Evolutionary conservation across 2,797 vertebrate genomes (phyloP), one percentile per base, ranked within the genome.

Genomic region (Acanthurus lineatus): DNA sequence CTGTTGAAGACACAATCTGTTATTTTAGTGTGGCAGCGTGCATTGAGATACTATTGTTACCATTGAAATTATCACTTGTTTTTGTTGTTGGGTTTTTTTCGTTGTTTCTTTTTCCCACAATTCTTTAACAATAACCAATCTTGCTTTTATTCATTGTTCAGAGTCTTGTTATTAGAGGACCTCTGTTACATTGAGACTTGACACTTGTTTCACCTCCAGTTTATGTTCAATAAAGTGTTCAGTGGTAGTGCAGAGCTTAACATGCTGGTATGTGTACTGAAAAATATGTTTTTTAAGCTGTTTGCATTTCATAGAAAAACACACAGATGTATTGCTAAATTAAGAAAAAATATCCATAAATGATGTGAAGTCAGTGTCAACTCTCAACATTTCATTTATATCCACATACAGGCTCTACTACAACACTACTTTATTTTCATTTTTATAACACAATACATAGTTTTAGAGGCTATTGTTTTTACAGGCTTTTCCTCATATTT

Each of bases 1-100:
- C 16, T 71, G 81, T 52, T 72, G 35, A 67, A 80, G 45, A 77
- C 32, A 59, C 47, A 81, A 62, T 67, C 49, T 84, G 28, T 80
- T 74, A 77, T 69, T 73, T 86, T 52, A 77, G 7, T 32, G 52
- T 62, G 47, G 15, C 49, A 65, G 20, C 62, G 53, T 8, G 0
- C 9, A 72, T 10, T 69, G 8, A 64, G 74, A 82, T 69, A 70
- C 22, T 28, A 38, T 47, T 78, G 51, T 45, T 57, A 45, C 80
- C 58, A 38, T 35, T 68, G 64, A 53, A 77, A 70, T 16, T 66
- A 28, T 56, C 9, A 48, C 54, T 72, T 71, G 42, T 64, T 69
- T 77, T 56, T 71, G 6, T 7, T 32, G 28, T 5, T 32, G 28
- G 28, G 28, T 4, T 32, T 32, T 32, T 32, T 32, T 32, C 0